Percentiles rank a stretch among this genome's conserved stretches.
These are phyloP conservation scores for Nomada goodeniana DNA, from an alignment of 2,888 invertebrate species.

Conservation along the genomic window DNA sequence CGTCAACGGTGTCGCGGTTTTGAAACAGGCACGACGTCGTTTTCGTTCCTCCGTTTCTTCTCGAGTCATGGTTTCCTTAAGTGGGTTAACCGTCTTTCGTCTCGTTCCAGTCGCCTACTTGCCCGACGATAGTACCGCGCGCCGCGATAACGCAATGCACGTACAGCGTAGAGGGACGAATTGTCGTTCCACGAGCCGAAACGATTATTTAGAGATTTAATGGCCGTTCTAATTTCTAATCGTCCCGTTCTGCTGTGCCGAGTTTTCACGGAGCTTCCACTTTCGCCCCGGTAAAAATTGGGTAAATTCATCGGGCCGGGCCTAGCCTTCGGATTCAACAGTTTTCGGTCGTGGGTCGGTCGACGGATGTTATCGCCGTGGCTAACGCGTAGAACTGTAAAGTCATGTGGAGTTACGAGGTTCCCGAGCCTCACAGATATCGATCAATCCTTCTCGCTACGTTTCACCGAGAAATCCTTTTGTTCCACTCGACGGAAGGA, in stretches of 20 bases:
- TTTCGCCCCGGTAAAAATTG: constrained; percentile 4
- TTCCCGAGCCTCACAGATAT: constrained; percentile 16
- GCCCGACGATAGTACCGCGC: constrained; percentile 28
- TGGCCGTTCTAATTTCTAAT: constrained; percentile 8
- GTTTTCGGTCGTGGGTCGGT: constrained; percentile 1
- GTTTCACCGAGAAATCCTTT: constrained; percentile 31
- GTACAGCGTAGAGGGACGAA: not conserved
- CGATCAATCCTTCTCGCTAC: constrained; percentile 14
- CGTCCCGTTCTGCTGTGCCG: not conserved
- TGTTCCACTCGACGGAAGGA: constrained; percentile 11
- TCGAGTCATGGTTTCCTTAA: constrained; percentile 26
- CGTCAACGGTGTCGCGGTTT: not conserved
- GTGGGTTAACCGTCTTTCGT: constrained; percentile 52
- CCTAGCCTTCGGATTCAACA: too few relatives aligned
- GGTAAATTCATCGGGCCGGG: not conserved
- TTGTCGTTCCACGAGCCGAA: not conserved
- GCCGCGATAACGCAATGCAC: not conserved
- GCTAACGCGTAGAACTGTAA: not conserved
- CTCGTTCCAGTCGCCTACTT: constrained; percentile 51
- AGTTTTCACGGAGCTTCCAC: not conserved
- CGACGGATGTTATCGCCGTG: not conserved
- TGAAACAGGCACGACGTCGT: not conserved
- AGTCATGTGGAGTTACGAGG: constrained; percentile 14
- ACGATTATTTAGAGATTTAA: constrained; percentile 4
- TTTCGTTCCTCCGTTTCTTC: constrained; percentile 31